Evolutionary conservation across 2,888 invertebrate species (phyloP), one percentile per base, ranked within the genome.

Genomic region (Lymantria monacha): DNA sequence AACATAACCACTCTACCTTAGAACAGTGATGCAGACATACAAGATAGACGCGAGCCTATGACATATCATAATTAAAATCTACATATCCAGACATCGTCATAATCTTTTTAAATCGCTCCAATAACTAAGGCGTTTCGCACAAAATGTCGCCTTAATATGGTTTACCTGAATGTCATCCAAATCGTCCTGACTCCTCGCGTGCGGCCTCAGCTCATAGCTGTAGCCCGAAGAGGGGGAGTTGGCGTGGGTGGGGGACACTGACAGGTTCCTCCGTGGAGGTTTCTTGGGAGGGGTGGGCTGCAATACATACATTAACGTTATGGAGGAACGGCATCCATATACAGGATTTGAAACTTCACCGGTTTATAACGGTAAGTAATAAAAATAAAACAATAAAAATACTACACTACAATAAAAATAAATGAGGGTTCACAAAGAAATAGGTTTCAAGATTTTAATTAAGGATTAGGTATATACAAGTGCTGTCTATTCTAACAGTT

Each of bases 251-350:
- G 97, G 97, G 13, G 97, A 97, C 55, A 96, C 95, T 11, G 96
- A 96, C 49, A 97, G 92, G 83, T 97, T 97, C 64, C 97, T 92
- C 46, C 97, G 92, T 2, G 97, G 97, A 57, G 97, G 97, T 85
- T 97, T 97, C 90, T 97, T 97, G 44, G 97, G 97, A 49, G 97
- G 96, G 49, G 95, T 96, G 46, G 96, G 95, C 95, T 95, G 92
- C 42, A 77, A 77, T 66, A 66, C 62, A 67, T 59, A 63, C 51
- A 57, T 40, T 50, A 46, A 43, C 44, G 57, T 66, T 67, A 67
- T 42, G 65, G 37, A 49, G 36, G 55, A 42, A 50, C 46, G 42
- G 10, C 7, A 41, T 10, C 10, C 33, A 14, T 14, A 12, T 12
- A 41, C 14, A 41, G 41, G 41, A 41, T 14, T 7, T 0, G 14